A percentile compares a stretch with the other conserved stretches of the same genome.
Evolutionary conservation across 1,140 invertebrate species (phyloP).

Genomic region (Pseudomyrmex cubaensis): DNA sequence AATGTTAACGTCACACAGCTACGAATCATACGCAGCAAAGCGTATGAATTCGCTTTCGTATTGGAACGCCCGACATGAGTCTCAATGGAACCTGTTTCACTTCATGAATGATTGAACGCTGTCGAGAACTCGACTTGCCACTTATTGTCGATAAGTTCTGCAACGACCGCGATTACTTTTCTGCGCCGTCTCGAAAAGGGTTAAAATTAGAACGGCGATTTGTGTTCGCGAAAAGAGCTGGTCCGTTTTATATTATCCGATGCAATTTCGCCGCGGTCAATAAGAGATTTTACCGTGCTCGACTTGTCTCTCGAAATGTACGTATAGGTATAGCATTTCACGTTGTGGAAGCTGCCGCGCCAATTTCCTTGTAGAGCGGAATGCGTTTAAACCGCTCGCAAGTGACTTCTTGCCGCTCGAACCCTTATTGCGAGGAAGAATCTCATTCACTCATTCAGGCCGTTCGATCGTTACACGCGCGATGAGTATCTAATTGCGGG

Average conservation of each 20-base stretch:
- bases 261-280: conserved; percentile 1
- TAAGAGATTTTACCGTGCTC: conserved; percentile 32
- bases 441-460: conserved; percentile 41
- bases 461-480: conserved; percentile 26
- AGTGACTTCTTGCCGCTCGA: conserved; percentile 21
- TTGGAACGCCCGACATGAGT: conserved; percentile 9
- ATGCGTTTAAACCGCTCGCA: conserved; percentile 39
- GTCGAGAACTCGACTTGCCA: conserved; percentile 39
- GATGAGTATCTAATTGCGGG: conserved; percentile 53
- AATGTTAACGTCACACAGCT: too few relatives aligned
- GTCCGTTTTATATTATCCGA: not conserved
- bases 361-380: conserved; percentile 28
- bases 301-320: not conserved
- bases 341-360: conserved; percentile 33
- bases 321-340: conserved; percentile 8
- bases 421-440: conserved; percentile 27
- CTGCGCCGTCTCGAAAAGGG: conserved; percentile 9
- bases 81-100: conserved; percentile 52
- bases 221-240: conserved; percentile 26
- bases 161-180: conserved; percentile 33
- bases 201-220: conserved; percentile 46
- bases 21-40: not conserved
- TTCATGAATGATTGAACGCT: conserved; percentile 51
- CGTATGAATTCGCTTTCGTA: conserved; percentile 28
- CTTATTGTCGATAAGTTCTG: conserved; percentile 36